phyloP scores from a whole-genome alignment of 2,888 invertebrate genomes.

The Biston betularia region DNA sequence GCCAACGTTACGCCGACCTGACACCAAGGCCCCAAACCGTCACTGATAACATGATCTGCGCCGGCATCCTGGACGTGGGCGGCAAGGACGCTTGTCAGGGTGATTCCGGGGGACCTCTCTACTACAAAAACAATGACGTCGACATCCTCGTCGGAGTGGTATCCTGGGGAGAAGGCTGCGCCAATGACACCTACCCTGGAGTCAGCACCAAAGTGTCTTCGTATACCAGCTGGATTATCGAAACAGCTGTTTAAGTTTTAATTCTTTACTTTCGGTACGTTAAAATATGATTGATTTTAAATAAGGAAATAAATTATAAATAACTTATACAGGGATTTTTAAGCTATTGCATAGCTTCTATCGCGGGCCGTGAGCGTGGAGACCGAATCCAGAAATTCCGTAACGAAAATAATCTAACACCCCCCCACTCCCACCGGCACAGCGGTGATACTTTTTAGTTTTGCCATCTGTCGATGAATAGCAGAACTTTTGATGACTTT shows the following conservation, averaged over 20 bases:
- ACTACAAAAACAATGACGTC: constrained; percentile 22
- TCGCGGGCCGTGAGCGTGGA: no score
- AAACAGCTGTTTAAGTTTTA: constrained; percentile 25
- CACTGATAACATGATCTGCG: constrained; percentile 61
- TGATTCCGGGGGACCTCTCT: constrained; percentile 48
- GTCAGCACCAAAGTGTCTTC: constrained; percentile 66
- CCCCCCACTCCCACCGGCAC: no score
- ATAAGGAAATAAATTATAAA: no score
- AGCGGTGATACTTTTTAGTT: no score
- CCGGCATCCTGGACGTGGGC: constrained; percentile 49
- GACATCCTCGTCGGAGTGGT: constrained; percentile 37
- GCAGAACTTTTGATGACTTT: no score
- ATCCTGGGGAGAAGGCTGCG: constrained; percentile 39
- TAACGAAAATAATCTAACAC: no score
- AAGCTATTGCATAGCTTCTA: no score
- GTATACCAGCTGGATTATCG: constrained; percentile 51
- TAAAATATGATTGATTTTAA: background rate
- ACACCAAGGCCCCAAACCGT: constrained; percentile 21
- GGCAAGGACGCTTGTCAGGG: constrained; percentile 46
- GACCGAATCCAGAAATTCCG: no score
- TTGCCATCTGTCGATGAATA: no score
- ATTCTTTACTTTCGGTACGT: background rate
- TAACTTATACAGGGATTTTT: no score
- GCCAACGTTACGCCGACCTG: constrained; percentile 30
- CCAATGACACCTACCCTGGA: constrained; percentile 61